phyloP scores from a whole-genome alignment of 2,888 invertebrate species.

The Tineola bisselliella region DNA sequence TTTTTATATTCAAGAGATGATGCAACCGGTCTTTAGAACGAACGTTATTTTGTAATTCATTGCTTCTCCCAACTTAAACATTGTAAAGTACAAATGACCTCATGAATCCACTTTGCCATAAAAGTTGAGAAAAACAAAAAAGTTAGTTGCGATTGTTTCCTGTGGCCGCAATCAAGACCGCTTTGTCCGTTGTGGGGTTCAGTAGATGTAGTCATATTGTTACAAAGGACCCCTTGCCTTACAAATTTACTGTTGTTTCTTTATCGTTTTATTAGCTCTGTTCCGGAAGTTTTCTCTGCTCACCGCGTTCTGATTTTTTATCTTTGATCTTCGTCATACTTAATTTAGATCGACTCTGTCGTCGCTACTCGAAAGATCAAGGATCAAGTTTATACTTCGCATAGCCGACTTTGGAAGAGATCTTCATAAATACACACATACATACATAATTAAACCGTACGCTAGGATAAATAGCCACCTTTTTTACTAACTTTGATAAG shows the following conservation, averaged over 20 bases:
- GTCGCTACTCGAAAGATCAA: background rate
- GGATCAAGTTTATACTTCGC: background rate
- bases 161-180: conserved; percentile 14
- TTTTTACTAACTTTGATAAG: too few species aligned
- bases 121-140: conserved; percentile 15
- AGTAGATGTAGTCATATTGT: conserved; percentile 34
- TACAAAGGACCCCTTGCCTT: conserved; percentile 42
- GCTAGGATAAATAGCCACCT: too few species aligned
- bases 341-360: background rate
- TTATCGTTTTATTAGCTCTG: conserved; percentile 50
- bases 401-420: background rate
- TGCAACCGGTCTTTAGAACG: background rate
- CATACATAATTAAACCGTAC: background rate
- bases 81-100: conserved; percentile 12
- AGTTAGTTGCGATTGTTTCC: conserved; percentile 11
- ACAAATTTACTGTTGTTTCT: conserved; percentile 44
- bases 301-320: background rate
- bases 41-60: background rate
- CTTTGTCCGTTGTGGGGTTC: conserved; percentile 6
- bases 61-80: conserved; percentile 9
- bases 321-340: background rate
- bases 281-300: background rate
- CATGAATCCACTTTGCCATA: conserved; percentile 3
- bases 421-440: background rate
- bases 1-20: background rate